Percentiles rank a stretch among this genome's conserved stretches.
Conservation (phyloP, 2,113 vertebrate species). For the Myotis brandtii region DNA sequence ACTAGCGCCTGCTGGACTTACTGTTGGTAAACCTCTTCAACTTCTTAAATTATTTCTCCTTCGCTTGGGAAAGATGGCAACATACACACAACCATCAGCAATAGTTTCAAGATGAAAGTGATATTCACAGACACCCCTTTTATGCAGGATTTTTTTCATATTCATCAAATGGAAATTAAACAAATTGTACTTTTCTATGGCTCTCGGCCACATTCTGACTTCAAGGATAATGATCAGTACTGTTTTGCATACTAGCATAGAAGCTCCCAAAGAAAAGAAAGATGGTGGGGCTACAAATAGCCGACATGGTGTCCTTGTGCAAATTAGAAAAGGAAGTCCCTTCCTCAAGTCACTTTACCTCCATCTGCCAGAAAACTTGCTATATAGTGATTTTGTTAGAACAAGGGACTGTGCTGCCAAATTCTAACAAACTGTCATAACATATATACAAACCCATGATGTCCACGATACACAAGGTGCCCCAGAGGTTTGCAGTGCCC, state of each 20-base stretch:
- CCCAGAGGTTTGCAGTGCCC: not conserved
- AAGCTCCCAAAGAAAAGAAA: not conserved
- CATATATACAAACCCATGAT: not conserved
- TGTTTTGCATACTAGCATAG: not conserved
- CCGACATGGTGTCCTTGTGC: not conserved
- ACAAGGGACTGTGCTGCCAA: not conserved
- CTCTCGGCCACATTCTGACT: not conserved
- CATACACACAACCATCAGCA: not conserved
- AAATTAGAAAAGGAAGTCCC: not conserved
- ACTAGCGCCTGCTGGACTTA: not conserved
- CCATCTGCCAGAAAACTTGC: not conserved
- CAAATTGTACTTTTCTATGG: not conserved
- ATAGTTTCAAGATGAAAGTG: conserved; percentile 17
- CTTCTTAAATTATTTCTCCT: not conserved
- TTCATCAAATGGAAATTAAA: conserved; percentile 37
- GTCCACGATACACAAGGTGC: not conserved
- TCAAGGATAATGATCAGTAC: not conserved
- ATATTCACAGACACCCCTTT: not conserved
- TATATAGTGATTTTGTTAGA: not conserved
- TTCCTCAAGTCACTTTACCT: not conserved
- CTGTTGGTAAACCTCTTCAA: not conserved
- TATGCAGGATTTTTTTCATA: not conserved
- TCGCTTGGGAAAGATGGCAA: not conserved
- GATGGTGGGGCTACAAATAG: not conserved
- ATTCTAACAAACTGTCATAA: not conserved